A percentile compares a stretch with the other conserved stretches of the same genome.
Evolutionary conservation across 2,888 invertebrate species (phyloP).

Genomic region (Pterostichus madidus): DNA sequence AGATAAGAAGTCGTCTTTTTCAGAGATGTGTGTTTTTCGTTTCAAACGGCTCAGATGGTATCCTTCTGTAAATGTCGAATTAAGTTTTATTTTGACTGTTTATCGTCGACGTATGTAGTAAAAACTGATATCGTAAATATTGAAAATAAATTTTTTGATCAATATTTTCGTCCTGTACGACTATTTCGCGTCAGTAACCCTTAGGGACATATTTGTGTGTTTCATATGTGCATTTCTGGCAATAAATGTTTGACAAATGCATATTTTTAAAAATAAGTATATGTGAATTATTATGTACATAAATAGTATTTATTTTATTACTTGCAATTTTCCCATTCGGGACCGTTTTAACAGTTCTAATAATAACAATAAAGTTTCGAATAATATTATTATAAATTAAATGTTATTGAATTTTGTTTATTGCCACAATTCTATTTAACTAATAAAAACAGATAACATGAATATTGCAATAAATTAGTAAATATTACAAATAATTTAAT

Average conservation of each 20-base stretch:
- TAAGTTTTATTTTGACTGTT: conserved; percentile 37
- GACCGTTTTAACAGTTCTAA: conserved; percentile 22
- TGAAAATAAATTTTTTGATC: conserved; percentile 26
- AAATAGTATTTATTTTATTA: conserved; percentile 10
- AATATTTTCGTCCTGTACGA: conserved; percentile 30
- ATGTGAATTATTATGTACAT: conserved; percentile 21
- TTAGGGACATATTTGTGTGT: conserved; percentile 22
- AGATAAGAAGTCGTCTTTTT: conserved; percentile 70
- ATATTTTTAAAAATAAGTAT: conserved; percentile 21
- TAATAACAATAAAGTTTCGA: neutral
- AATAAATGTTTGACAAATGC: conserved; percentile 43
- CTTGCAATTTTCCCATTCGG: neutral
- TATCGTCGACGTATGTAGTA: conserved; percentile 13
- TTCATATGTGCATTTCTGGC: conserved; percentile 31
- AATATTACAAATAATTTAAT: no score
- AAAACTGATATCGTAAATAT: conserved; percentile 48
- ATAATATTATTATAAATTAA: neutral
- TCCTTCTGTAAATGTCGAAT: conserved; percentile 72
- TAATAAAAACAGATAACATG: no score
- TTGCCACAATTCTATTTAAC: no score
- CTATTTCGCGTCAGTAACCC: conserved; percentile 30
- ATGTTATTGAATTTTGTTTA: neutral
- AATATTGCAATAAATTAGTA: no score
- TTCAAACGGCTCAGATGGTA: conserved; percentile 73
- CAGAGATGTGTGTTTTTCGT: conserved; percentile 73